Percentiles rank a stretch among this genome's conserved stretches.
These are phyloP conservation scores for Spodoptera exigua DNA, from an alignment of 2,888 invertebrate species.

Conservation along the genomic window DNA sequence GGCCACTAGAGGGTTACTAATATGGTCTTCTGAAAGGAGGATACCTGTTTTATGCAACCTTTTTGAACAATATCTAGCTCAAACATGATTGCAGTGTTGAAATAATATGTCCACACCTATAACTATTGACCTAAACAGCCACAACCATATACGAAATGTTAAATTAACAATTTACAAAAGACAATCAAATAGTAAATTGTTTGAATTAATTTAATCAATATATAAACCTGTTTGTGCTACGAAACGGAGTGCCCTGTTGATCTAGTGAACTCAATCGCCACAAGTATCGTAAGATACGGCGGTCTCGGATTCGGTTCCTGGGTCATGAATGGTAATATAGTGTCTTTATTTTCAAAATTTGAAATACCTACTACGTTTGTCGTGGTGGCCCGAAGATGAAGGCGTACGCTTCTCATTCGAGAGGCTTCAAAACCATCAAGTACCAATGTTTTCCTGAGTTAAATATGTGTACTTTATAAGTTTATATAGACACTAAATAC, in stretches of 20 bases:
- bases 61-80: conserved; percentile 34
- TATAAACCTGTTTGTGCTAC: conserved; percentile 11
- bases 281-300: too few relatives aligned
- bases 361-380: too few relatives aligned
- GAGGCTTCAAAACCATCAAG: too few relatives aligned
- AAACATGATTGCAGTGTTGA: conserved; percentile 42
- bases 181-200: conserved; percentile 11
- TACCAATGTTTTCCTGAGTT: too few relatives aligned
- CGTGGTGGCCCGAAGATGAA: too few relatives aligned
- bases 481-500: too few relatives aligned
- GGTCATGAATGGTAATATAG: too few relatives aligned
- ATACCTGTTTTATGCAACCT: conserved; percentile 42
- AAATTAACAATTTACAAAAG: conserved; percentile 13
- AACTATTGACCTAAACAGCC: conserved; percentile 34
- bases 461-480: too few relatives aligned
- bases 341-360: too few relatives aligned
- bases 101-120: conserved; percentile 18
- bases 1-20: conserved; percentile 49
- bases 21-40: conserved; percentile 39
- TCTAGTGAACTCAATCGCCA: too few relatives aligned
- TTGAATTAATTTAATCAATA: conserved; percentile 13
- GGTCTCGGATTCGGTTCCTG: too few relatives aligned
- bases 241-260: neutral
- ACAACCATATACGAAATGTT: conserved; percentile 32
- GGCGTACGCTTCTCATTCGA: too few relatives aligned